These are phyloP conservation scores for Balanococcus diminutus DNA, from an alignment of 2,888 invertebrate species.

Conservation along the genomic window DNA sequence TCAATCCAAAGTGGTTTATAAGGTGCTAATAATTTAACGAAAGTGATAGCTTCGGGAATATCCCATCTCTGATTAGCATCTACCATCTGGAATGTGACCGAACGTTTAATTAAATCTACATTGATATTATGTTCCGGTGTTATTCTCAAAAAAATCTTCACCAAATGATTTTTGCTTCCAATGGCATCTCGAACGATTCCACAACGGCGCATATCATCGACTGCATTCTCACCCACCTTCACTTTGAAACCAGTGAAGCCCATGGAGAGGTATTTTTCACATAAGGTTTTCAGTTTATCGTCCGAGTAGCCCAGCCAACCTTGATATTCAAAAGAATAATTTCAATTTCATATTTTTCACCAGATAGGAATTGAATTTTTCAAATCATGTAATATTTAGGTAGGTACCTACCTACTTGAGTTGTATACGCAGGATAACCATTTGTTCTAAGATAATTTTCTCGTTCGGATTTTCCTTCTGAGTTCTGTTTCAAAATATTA, in stretches of 20 bases:
- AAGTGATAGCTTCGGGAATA: conserved; percentile 80
- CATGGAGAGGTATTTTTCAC: conserved; percentile 72
- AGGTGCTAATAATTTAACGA: conserved; percentile 79
- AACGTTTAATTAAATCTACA: not conserved
- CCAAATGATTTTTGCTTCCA: conserved; percentile 76
- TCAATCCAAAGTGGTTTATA: conserved; percentile 87
- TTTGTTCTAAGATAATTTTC: conserved; percentile 68
- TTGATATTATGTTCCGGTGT: not conserved
- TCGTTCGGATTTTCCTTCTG: conserved; percentile 68
- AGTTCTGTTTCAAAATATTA: conserved; percentile 69
- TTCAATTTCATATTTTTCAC: too few species aligned
- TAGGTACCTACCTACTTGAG: conserved; percentile 74
- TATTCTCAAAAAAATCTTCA: conserved; percentile 60
- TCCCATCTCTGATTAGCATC: conserved; percentile 92
- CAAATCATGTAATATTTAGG: not conserved
- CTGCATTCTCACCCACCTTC: conserved; percentile 83
- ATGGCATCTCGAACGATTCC: conserved; percentile 75
- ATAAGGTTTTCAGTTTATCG: conserved; percentile 72
- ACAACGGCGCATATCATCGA: conserved; percentile 78
- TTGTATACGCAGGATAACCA: conserved; percentile 88
- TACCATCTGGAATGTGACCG: conserved; percentile 69
- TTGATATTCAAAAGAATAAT: too few species aligned
- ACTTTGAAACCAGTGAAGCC: conserved; percentile 87
- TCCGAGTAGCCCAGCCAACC: conserved; percentile 90
- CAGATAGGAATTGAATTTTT: not conserved